Evolutionary conservation across 2,888 invertebrate genomes (phyloP).

Genomic region (Pammene fasciana): DNA sequence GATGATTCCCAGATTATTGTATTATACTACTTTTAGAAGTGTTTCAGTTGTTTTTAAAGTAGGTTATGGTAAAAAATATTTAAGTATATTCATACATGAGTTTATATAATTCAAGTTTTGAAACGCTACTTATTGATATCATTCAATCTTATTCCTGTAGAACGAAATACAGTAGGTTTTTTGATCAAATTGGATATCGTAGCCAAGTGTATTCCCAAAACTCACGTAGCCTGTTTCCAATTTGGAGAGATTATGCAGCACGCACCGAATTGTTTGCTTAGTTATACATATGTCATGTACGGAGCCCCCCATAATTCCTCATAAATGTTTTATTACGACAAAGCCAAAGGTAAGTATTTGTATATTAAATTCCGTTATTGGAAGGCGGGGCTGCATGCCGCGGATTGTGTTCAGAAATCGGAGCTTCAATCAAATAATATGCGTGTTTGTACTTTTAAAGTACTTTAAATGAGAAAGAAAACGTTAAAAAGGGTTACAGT

Average conservation of each 20-base stretch:
- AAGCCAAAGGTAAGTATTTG: slow-evolving; percentile 60
- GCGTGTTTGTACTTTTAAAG: not conserved
- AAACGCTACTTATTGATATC: too few relatives aligned
- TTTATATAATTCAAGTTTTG: too few relatives aligned
- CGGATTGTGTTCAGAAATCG: slow-evolving; percentile 52
- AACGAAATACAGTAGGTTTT: too few relatives aligned
- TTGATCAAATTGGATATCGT: too few relatives aligned
- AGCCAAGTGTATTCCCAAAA: slow-evolving; percentile 32
- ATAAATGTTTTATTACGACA: slow-evolving; percentile 67
- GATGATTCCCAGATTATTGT: too few relatives aligned
- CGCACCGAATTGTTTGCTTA: slow-evolving; percentile 66
- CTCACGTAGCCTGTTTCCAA: slow-evolving; percentile 60
- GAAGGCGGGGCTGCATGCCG: slow-evolving; percentile 46
- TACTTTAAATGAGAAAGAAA: too few relatives aligned
- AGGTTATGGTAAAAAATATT: too few relatives aligned
- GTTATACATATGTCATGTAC: slow-evolving; percentile 59
- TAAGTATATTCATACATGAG: too few relatives aligned
- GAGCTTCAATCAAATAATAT: slow-evolving; percentile 50
- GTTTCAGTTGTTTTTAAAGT: too few relatives aligned
- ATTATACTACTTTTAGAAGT: too few relatives aligned
- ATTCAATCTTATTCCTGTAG: too few relatives aligned
- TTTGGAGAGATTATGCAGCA: slow-evolving; percentile 72
- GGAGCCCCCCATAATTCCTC: slow-evolving; percentile 65
- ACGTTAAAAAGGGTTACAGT: too few relatives aligned
- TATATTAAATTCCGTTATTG: slow-evolving; percentile 69